A percentile compares a stretch with the other conserved stretches of the same genome.
phyloP scores from a whole-genome alignment of 2,888 invertebrate species.

The Sinohyriopsis cumingii region DNA sequence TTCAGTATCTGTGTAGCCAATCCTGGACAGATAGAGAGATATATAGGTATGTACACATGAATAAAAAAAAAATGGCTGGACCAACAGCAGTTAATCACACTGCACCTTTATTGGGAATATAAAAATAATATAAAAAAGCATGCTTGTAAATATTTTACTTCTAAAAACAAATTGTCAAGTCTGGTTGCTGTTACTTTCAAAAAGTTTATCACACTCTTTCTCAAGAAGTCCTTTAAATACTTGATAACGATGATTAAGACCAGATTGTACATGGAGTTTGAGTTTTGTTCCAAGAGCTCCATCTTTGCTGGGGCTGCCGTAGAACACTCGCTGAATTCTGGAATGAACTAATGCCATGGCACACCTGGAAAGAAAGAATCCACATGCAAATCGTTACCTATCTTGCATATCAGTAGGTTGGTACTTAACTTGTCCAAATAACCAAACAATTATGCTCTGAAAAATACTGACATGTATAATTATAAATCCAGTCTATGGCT shows the following conservation, averaged over 20 bases:
- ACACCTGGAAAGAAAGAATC: slow-evolving; percentile 75
- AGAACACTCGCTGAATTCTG: slow-evolving; percentile 88
- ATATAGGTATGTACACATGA: too few species aligned
- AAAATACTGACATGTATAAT: too few species aligned
- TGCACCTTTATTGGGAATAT: too few species aligned
- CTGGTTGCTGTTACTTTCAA: slow-evolving; percentile 10
- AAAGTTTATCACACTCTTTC: slow-evolving; percentile 32
- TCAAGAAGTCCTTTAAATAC: slow-evolving; percentile 75
- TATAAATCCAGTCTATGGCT: too few species aligned
- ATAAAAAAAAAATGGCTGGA: too few species aligned
- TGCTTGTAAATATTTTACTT: too few species aligned
- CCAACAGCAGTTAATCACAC: too few species aligned
- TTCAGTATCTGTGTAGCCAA: too few species aligned
- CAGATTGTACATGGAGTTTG: slow-evolving; percentile 84
- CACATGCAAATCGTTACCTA: too few species aligned
- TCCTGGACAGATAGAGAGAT: too few species aligned
- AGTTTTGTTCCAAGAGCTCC: slow-evolving; percentile 84
- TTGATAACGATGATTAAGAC: slow-evolving; percentile 93
- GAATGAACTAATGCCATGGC: slow-evolving; percentile 95
- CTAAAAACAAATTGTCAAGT: too few species aligned
- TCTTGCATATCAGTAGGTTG: background rate
- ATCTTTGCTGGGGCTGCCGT: slow-evolving; percentile 74
- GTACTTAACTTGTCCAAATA: background rate
- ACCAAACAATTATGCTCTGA: background rate
- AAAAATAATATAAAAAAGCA: too few species aligned